Evolutionary conservation across 2,797 vertebrate genomes (phyloP), one percentile per base, ranked within the genome.

Genomic region (Propithecus perrieri): DNA sequence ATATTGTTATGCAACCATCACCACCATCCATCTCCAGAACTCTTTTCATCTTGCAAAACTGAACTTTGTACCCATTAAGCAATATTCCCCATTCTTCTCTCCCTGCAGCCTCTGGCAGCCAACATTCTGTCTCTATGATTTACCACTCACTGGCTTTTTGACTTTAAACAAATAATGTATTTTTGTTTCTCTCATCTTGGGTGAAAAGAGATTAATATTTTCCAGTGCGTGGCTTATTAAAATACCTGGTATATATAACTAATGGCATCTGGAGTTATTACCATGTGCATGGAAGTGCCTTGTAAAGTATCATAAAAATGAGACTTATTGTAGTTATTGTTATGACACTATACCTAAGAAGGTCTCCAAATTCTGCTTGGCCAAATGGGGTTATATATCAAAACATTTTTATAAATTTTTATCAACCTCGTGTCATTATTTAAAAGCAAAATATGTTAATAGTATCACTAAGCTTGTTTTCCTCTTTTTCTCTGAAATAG

Each of bases 371-470:
- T 93, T 74, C 41, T 85, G 30, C 28, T 48, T 88, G 43, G 71
- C 89, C 48, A 55, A 33, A n/a, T 83, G 69, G 43, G 7, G 30
- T 91, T 94, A 41, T 75, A 55, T 78, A 43, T 78, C 63, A 90
- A 94, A 92, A 50, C 12, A 65, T 61, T 53, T 53, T 53, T 79
- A 84, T 93, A 72, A n/a, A 53, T 67, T 92, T 89, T 88, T 5
- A 91, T 59, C 28, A 95, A 81, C 59, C 48, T 67, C 61, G 72
- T 80, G 18, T 74, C 46, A 85, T 85, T 81, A 81, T 89, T 93
- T 89, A 71, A 95, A 90, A 91, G 22, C 9, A 89, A 92, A 57
- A 61, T 94, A 35, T 86, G 38, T 89, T 88, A 93, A 84, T 72
- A 50, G 30, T 91, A 91, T 59, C 24, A n/a, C 78, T 26, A 92